phyloP scores from a whole-genome alignment of 1,140 invertebrate species.

The Popillia japonica region DNA sequence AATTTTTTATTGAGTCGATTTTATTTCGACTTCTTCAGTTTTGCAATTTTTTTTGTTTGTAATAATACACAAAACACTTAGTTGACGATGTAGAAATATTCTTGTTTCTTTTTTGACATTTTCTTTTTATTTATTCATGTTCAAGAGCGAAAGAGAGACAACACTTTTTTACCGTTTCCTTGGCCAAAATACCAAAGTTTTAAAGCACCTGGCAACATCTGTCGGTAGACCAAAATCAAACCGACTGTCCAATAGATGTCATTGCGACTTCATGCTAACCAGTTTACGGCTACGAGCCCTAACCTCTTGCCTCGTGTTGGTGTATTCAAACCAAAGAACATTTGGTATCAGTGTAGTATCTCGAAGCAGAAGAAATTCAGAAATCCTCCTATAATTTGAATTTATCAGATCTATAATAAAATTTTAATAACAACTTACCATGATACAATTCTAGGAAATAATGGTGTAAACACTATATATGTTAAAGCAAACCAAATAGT shows the following conservation, averaged over 20 bases:
- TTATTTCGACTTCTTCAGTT: not conserved
- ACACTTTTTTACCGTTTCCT: slow-evolving; percentile 49
- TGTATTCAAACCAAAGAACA: slow-evolving; percentile 94
- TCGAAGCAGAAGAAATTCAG: slow-evolving; percentile 85
- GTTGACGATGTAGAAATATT: not conserved
- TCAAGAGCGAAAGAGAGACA: not conserved
- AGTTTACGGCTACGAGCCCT: slow-evolving; percentile 83
- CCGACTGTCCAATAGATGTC: slow-evolving; percentile 65
- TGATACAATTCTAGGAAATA: slow-evolving; percentile 85
- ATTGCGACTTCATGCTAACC: slow-evolving; percentile 88
- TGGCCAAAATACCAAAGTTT: slow-evolving; percentile 51
- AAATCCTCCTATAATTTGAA: slow-evolving; percentile 82
- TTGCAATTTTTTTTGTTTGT: not conserved
- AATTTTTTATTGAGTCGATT: not conserved
- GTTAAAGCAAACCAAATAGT: slow-evolving; percentile 71
- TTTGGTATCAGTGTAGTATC: slow-evolving; percentile 94
- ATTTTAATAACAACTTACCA: too few species aligned
- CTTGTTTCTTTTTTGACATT: not conserved
- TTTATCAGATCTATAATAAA: not conserved
- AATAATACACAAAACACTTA: not conserved
- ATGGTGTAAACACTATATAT: slow-evolving; percentile 81
- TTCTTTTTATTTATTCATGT: slow-evolving; percentile 3
- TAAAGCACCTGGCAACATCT: slow-evolving; percentile 50
- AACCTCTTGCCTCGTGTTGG: slow-evolving; percentile 70
- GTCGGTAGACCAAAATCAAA: slow-evolving; percentile 53